Conservation (phyloP, 1,140 invertebrate genomes). For the Sarcophaga peregrina region DNA sequence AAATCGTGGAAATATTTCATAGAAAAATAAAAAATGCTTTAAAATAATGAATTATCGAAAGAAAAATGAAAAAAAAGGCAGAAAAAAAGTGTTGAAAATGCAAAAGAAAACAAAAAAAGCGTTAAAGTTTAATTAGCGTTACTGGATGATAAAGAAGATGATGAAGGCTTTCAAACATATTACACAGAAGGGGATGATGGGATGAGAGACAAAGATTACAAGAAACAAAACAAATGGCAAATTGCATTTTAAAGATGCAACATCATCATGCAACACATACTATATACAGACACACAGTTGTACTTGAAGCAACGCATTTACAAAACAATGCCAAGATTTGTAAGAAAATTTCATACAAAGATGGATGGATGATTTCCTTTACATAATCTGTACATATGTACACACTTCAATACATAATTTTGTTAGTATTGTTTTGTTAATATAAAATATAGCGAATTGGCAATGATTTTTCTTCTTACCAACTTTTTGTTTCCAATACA, state of each 20-base stretch:
- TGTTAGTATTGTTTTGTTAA: not conserved
- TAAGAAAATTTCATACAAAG: not conserved
- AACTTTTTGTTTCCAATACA: not conserved
- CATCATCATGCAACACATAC: constrained; percentile 13
- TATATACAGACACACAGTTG: not conserved
- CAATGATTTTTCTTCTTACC: not conserved
- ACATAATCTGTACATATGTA: not conserved
- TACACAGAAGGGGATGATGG: not conserved
- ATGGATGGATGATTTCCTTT: too few species aligned
- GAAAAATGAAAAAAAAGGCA: constrained; percentile 29
- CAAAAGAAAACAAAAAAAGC: constrained; percentile 48
- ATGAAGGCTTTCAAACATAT: not conserved
- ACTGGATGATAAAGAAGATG: constrained; percentile 54
- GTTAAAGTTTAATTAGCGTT: constrained; percentile 63
- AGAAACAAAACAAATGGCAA: constrained; percentile 53
- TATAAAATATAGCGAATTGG: not conserved
- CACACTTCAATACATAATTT: too few species aligned
- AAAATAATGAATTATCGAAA: not conserved
- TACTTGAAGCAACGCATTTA: not conserved
- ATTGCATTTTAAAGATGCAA: constrained; percentile 54
- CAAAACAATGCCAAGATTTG: not conserved
- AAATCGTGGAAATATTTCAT: constrained; percentile 25
- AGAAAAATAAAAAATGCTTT: constrained; percentile 10
- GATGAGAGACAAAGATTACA: not conserved
- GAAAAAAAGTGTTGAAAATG: constrained; percentile 7